Evolutionary conservation across 2,113 vertebrate species (phyloP).

Genomic region (Orientallactaga bullata): DNA sequence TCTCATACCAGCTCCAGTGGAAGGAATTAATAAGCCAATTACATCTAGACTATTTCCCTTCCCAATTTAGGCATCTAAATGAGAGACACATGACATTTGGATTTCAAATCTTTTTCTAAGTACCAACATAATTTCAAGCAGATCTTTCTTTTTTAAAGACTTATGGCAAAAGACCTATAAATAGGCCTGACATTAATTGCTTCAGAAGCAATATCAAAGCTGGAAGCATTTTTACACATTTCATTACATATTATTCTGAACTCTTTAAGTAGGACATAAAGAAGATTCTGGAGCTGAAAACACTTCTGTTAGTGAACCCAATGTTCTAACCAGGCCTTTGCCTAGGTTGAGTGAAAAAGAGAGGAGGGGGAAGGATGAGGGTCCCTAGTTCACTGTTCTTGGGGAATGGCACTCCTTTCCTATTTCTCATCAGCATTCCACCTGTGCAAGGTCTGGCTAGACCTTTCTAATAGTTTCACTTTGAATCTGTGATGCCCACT

Average conservation of each 20-base stretch:
- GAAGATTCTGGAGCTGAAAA: background rate
- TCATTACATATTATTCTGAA: background rate
- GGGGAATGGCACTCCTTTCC: background rate
- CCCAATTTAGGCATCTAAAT: constrained; percentile 14
- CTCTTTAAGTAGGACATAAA: background rate
- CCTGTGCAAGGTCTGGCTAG: background rate
- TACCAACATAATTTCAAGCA: constrained; percentile 17
- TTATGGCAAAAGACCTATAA: constrained; percentile 13
- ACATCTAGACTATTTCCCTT: background rate
- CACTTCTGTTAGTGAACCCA: constrained; percentile 26
- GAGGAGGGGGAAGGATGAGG: background rate
- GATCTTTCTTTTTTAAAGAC: background rate
- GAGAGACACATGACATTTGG: background rate
- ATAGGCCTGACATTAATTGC: background rate
- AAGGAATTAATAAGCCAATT: background rate
- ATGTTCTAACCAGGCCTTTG: background rate
- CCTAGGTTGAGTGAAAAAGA: background rate
- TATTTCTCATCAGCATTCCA: background rate
- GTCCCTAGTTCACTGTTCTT: background rate
- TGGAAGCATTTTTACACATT: background rate
- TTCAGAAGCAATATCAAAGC: background rate
- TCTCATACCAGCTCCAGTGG: background rate
- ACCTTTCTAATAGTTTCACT: background rate
- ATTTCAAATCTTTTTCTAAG: constrained; percentile 59
- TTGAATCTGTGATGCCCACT: background rate